Conservation (phyloP, 2,888 invertebrate genomes). For the Amaurobius ferox region DNA sequence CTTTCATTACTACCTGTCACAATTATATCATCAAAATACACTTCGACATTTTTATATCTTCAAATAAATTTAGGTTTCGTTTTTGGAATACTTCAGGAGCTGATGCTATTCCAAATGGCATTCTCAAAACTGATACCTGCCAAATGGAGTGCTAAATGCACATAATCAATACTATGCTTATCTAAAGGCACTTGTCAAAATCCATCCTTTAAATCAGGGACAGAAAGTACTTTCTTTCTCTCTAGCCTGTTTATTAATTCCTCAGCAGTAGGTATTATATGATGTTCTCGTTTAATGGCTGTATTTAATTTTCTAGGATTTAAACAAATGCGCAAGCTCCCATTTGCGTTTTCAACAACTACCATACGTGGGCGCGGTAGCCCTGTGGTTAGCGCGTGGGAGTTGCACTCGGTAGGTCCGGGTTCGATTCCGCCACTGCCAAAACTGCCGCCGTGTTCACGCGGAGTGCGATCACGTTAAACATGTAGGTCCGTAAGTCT, state of each 20-base stretch:
- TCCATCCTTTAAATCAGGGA: constrained; percentile 28
- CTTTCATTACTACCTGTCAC: constrained; percentile 5
- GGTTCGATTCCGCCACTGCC: too few species aligned
- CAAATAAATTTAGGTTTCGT: constrained; percentile 19
- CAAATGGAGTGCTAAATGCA: constrained; percentile 37
- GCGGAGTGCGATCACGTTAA: too few species aligned
- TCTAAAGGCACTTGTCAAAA: constrained; percentile 37
- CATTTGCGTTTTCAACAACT: not conserved
- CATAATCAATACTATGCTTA: constrained; percentile 27
- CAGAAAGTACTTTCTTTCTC: not conserved
- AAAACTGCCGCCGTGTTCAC: too few species aligned
- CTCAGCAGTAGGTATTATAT: constrained; percentile 1
- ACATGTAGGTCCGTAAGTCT: too few species aligned
- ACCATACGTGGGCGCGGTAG: too few species aligned
- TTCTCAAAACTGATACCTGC: constrained; percentile 22
- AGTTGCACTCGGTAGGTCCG: too few species aligned
- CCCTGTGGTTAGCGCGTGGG: too few species aligned
- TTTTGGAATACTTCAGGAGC: constrained; percentile 42
- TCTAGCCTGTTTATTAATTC: constrained; percentile 11
- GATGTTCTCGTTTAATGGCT: not conserved
- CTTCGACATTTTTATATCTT: constrained; percentile 9
- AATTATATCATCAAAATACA: constrained; percentile 41
- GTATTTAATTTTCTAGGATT: constrained; percentile 12
- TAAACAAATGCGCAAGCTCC: not conserved
- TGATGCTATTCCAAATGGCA: constrained; percentile 35